Percentiles rank a stretch among this genome's conserved stretches.
phyloP scores from a whole-genome alignment of 2,888 invertebrate species.

The Corbicula japonica region DNA sequence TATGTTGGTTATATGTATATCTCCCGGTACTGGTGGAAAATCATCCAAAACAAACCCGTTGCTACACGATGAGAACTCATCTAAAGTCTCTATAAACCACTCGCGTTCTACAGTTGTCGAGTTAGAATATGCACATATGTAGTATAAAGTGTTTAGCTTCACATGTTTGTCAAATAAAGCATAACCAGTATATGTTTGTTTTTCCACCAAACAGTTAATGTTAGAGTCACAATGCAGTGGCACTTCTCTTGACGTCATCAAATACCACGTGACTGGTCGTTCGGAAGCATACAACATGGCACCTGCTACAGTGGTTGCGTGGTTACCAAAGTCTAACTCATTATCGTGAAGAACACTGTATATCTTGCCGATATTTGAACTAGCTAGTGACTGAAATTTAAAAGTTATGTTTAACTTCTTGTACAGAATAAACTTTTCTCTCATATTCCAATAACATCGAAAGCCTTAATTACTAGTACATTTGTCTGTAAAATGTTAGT shows the following conservation, averaged over 20 bases:
- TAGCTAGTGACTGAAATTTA: not conserved
- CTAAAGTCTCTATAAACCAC: conserved; percentile 33
- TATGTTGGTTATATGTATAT: conserved; percentile 15
- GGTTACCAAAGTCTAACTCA: conserved; percentile 54
- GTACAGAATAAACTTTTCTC: no score
- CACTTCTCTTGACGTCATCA: conserved; percentile 39
- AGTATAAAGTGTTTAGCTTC: conserved; percentile 17
- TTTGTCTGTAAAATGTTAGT: no score
- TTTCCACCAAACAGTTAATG: conserved; percentile 8
- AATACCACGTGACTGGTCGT: conserved; percentile 50
- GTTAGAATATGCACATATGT: conserved; percentile 48
- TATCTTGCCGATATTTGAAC: not conserved
- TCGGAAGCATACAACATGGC: conserved; percentile 41
- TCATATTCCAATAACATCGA: no score
- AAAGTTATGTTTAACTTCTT: no score
- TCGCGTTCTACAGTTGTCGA: conserved; percentile 27
- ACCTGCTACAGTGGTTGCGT: conserved; percentile 31
- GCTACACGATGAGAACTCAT: conserved; percentile 37
- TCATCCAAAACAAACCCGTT: conserved; percentile 50
- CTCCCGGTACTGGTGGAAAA: conserved; percentile 36
- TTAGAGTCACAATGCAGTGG: conserved; percentile 27
- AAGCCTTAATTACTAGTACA: no score
- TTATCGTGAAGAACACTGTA: not conserved
- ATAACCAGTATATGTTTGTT: conserved; percentile 16
- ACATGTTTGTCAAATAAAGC: conserved; percentile 21